A percentile compares a stretch with the other conserved stretches of the same genome.
Conservation (phyloP, 2,888 invertebrate genomes). For the Meteorus cinctellus region DNA sequence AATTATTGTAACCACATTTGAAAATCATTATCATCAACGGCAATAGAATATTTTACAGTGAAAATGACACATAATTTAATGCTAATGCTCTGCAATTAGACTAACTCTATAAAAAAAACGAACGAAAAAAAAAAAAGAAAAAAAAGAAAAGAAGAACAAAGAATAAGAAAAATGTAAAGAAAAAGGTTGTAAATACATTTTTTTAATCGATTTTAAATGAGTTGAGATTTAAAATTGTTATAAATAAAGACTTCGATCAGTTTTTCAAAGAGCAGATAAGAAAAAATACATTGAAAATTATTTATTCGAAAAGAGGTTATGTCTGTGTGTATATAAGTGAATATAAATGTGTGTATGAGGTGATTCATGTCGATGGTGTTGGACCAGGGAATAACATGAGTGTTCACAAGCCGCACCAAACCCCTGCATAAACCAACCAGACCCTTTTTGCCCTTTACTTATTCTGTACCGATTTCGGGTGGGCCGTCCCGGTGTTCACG, state of each 20-base stretch:
- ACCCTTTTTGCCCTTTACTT: background rate
- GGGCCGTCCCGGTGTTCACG: background rate
- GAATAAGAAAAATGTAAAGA: background rate
- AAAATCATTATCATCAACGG: too few species aligned
- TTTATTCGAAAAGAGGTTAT: background rate
- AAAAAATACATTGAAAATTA: background rate
- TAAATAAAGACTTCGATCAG: background rate
- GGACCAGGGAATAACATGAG: constrained; percentile 69
- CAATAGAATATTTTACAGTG: too few species aligned
- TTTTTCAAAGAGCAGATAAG: background rate
- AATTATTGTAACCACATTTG: too few species aligned
- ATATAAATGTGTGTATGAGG: constrained; percentile 46
- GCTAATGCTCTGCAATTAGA: background rate
- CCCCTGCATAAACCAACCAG: constrained; percentile 17
- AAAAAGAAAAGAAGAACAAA: too few species aligned
- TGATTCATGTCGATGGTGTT: constrained; percentile 67
- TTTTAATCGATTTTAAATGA: constrained; percentile 3
- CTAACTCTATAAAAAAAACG: background rate
- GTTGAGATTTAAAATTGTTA: background rate
- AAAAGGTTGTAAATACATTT: background rate
- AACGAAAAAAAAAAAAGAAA: background rate
- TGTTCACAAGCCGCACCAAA: constrained; percentile 69
- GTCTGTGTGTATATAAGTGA: background rate
- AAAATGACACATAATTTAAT: background rate
- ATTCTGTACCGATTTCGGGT: background rate